Base-by-base conservation (phyloP, 2,888 invertebrate genomes). In the Craniophora ligustri region DNA sequence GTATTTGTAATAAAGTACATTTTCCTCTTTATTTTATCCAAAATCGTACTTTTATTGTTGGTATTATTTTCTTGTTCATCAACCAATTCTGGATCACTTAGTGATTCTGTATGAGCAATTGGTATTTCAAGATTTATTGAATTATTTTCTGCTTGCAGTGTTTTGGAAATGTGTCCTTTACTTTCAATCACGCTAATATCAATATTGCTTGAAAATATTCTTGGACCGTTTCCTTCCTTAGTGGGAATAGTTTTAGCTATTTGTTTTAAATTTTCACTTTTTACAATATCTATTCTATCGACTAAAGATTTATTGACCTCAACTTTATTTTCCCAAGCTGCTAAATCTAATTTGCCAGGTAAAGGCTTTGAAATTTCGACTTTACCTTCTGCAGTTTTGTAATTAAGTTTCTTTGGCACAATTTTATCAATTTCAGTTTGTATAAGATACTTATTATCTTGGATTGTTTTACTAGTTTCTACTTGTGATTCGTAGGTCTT, bases 71-170 rank as follows among this genome's bases (percentile, higher is more conserved):
- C 47, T 5, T 48, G 50, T 23, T 70, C 62, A 5, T 66, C 63
- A 0, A 57, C 54, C 35, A 63, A 51, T 42, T 73, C 71, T 5
- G 71, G 74, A 14, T 71, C 66, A 4, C 71, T 72, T 2, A 57
- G 47, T 16, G 51, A 35, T 18, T 64, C 72, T 40, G 5, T 42
- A 5, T 40, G 54, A 28, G 56, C 38, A 32, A 30, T 26, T 0
- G 55, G 11, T 47, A 46, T 34, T 5, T 50, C 23, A 15, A 21
- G 26, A 5, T 59, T 50, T 39, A 46, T 13, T 6, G 11, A 7
- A 18, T 40, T 16, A 15, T 1, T 5, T 0, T 34, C 18, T 16
- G 6, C 38, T 11, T 23, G 26, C 6, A 23, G 2, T 8, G 21
- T 14, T 35, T 35, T 14, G n/a, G 34, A 14, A 15, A 39, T 51